Evolutionary conservation across 1,140 invertebrate genomes (phyloP).

Genomic region (Heliconius himera): DNA sequence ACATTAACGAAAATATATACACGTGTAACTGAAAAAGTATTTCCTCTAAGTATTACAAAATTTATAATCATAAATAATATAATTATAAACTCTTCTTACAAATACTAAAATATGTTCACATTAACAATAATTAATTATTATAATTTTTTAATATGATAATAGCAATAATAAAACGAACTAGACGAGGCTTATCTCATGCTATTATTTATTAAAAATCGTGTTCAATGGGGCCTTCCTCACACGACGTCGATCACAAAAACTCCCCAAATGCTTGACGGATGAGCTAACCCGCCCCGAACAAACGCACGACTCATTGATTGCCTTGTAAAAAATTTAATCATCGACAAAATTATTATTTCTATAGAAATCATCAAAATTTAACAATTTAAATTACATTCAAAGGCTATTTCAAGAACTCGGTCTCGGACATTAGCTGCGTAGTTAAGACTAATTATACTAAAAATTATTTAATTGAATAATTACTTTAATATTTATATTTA

Average conservation of each 20-base stretch:
- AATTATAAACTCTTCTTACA: no score
- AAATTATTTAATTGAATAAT: constrained; percentile 15
- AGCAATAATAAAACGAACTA: constrained; percentile 22
- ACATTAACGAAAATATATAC: no score
- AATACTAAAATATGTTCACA: background rate
- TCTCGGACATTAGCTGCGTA: constrained; percentile 9
- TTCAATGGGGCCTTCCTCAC: constrained; percentile 70
- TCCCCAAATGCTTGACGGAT: constrained; percentile 75
- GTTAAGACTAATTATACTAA: constrained; percentile 9
- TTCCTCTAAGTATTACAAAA: no score
- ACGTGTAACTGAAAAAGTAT: no score
- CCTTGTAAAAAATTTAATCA: constrained; percentile 76
- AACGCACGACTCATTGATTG: constrained; percentile 75
- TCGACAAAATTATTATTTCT: constrained; percentile 69
- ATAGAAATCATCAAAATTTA: constrained; percentile 56
- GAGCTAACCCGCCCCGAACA: constrained; percentile 75
- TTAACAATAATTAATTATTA: constrained; percentile 10
- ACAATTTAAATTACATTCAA: constrained; percentile 11
- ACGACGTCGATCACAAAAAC: constrained; percentile 71
- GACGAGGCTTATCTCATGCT: constrained; percentile 49
- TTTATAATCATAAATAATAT: no score
- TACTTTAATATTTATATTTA: constrained; percentile 3
- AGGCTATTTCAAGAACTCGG: constrained; percentile 15
- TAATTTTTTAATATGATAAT: background rate
- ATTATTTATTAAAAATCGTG: constrained; percentile 74